phyloP scores from a whole-genome alignment of 1,140 invertebrate genomes.

The Drosophila varians region DNA sequence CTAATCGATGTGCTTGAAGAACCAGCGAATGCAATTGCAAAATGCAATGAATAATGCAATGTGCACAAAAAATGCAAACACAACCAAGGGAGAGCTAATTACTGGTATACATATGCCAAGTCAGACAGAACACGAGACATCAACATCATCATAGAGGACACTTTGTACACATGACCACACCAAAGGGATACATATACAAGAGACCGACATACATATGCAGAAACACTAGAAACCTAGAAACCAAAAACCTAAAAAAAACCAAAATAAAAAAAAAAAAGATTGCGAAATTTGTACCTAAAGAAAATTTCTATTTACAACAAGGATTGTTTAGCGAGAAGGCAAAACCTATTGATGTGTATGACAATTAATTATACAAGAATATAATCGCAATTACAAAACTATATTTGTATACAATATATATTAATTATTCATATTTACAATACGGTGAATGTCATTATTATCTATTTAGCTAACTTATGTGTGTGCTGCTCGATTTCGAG shows the following conservation, averaged over 20 bases:
- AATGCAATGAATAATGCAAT: constrained; percentile 1
- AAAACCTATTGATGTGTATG: constrained; percentile 72
- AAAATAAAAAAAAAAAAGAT: constrained; percentile 15
- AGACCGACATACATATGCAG: background rate
- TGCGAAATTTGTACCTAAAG: constrained; percentile 71
- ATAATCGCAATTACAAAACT: constrained; percentile 43
- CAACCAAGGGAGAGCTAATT: constrained; percentile 49
- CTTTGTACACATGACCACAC: background rate
- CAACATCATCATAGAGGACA: constrained; percentile 7
- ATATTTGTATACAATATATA: constrained; percentile 74
- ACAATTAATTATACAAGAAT: constrained; percentile 79
- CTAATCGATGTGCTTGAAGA: constrained; percentile 63
- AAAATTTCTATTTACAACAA: constrained; percentile 65
- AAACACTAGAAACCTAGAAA: constrained; percentile 14
- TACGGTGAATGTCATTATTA: constrained; percentile 47
- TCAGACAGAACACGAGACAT: constrained; percentile 16
- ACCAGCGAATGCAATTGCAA: constrained; percentile 8
- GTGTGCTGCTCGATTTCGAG: constrained; percentile 34
- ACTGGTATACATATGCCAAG: constrained; percentile 73
- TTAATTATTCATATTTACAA: constrained; percentile 61
- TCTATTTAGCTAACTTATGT: constrained; percentile 43
- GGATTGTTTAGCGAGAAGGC: constrained; percentile 17
- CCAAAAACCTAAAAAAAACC: constrained; percentile 13
- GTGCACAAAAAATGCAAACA: constrained; percentile 5
- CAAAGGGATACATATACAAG: constrained; percentile 2